Evolutionary conservation across 2,888 invertebrate species (phyloP).

Genomic region (Amaurobius ferox): DNA sequence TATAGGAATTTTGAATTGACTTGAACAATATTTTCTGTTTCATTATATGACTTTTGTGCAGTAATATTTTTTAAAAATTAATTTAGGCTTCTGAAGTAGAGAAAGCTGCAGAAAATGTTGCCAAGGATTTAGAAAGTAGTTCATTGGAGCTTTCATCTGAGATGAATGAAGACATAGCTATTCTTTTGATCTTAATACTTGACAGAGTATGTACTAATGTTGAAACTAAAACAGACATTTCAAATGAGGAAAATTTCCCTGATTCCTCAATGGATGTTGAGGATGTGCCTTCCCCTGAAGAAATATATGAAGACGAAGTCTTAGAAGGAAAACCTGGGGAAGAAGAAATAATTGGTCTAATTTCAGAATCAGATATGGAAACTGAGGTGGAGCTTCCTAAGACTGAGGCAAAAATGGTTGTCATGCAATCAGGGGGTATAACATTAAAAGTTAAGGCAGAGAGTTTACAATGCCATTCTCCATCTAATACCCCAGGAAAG

Average conservation of each 20-base stretch:
- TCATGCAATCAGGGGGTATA: conserved; percentile 56
- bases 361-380: conserved; percentile 29
- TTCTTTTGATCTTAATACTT: neutral
- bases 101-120: conserved; percentile 5
- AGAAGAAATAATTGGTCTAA: conserved; percentile 39
- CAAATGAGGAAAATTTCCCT: conserved; percentile 71
- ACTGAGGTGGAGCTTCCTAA: neutral
- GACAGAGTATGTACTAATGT: conserved; percentile 72
- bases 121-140: conserved; percentile 72
- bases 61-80: too few species aligned
- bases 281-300: conserved; percentile 36
- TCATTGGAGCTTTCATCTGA: conserved; percentile 49
- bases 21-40: too few species aligned
- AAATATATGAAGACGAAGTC: conserved; percentile 74
- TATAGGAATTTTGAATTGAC: too few species aligned
- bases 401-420: conserved; percentile 47
- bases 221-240: conserved; percentile 75
- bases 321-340: conserved; percentile 34
- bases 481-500: neutral
- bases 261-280: neutral
- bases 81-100: conserved; percentile 69
- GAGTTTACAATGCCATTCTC: conserved; percentile 36
- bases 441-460: conserved; percentile 68
- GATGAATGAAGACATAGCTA: neutral
- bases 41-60: too few species aligned